A percentile compares a stretch with the other conserved stretches of the same genome.
These are phyloP conservation scores for Marronus borbonicus DNA, from an alignment of 2,888 invertebrate species.

Conservation along the genomic window DNA sequence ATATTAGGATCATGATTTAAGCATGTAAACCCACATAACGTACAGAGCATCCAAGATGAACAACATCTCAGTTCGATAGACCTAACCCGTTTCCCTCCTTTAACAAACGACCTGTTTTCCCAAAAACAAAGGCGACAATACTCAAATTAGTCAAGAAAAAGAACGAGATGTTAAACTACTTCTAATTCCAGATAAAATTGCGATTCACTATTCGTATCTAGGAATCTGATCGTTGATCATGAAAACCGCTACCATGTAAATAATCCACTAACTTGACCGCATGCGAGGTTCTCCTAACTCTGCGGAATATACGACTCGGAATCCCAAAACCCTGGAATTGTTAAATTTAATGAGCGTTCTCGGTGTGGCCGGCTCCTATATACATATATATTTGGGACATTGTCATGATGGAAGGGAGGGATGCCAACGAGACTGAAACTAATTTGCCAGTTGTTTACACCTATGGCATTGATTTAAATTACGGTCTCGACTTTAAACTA, in stretches of 20 bases:
- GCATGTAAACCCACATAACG: no score
- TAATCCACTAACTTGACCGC: conserved; percentile 3
- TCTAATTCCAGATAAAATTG: no score
- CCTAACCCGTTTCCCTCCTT: no score
- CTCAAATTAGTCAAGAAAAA: no score
- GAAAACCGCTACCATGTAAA: conserved; percentile 18
- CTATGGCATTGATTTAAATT: conserved; percentile 26
- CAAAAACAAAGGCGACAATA: no score
- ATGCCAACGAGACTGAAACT: conserved; percentile 13
- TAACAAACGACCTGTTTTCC: no score
- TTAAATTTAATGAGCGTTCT: conserved; percentile 19
- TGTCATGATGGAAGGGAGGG: not conserved
- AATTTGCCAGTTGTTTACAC: conserved; percentile 29
- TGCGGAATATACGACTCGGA: not conserved
- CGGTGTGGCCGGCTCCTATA: not conserved
- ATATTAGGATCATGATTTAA: no score
- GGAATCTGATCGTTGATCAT: conserved; percentile 4
- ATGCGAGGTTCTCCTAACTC: conserved; percentile 1
- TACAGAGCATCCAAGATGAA: no score
- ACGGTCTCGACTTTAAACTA: conserved; percentile 22
- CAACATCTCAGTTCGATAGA: no score
- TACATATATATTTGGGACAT: not conserved
- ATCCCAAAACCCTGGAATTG: conserved; percentile 7
- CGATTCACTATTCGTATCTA: not conserved
- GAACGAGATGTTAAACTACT: no score